Evolutionary conservation across 1,140 invertebrate genomes (phyloP).

Genomic region (Drosophila setifemur): DNA sequence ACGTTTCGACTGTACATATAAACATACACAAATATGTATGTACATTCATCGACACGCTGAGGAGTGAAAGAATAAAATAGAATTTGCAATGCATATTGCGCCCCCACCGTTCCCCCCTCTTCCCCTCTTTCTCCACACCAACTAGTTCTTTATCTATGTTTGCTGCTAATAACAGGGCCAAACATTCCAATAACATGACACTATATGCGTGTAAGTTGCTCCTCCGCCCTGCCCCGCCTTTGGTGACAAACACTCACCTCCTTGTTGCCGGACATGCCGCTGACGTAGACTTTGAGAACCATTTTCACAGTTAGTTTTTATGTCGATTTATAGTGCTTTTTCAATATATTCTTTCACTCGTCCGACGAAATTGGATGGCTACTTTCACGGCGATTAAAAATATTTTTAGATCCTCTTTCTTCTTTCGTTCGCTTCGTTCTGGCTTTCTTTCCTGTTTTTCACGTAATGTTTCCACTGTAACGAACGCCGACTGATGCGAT

Average conservation of each 20-base stretch:
- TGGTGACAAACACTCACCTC: slow-evolving; percentile 86
- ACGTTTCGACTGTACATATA: slow-evolving; percentile 73
- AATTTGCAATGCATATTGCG: slow-evolving; percentile 55
- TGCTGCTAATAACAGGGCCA: slow-evolving; percentile 43
- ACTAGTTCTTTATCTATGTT: slow-evolving; percentile 32
- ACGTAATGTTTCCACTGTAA: slow-evolving; percentile 55
- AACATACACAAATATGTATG: slow-evolving; percentile 34
- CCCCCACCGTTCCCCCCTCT: slow-evolving; percentile 6
- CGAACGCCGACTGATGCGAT: slow-evolving; percentile 14
- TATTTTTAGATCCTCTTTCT: slow-evolving; percentile 68
- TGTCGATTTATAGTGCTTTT: neutral
- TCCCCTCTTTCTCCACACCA: slow-evolving; percentile 14
- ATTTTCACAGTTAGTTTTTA: slow-evolving; percentile 84
- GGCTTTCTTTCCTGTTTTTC: too few species aligned
- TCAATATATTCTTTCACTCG: slow-evolving; percentile 18
- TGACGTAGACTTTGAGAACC: slow-evolving; percentile 95
- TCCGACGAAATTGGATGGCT: slow-evolving; percentile 39
- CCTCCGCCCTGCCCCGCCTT: slow-evolving; percentile 33
- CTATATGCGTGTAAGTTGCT: slow-evolving; percentile 14
- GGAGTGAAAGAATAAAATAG: slow-evolving; percentile 46
- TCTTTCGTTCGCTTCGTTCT: slow-evolving; percentile 48
- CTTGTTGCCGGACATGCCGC: slow-evolving; percentile 94
- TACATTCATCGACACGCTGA: slow-evolving; percentile 27
- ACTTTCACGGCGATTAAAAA: slow-evolving; percentile 66
- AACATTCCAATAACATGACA: slow-evolving; percentile 75